These are phyloP conservation scores for Acronicta psi DNA, from an alignment of 2,888 invertebrate genomes.

Conservation along the genomic window DNA sequence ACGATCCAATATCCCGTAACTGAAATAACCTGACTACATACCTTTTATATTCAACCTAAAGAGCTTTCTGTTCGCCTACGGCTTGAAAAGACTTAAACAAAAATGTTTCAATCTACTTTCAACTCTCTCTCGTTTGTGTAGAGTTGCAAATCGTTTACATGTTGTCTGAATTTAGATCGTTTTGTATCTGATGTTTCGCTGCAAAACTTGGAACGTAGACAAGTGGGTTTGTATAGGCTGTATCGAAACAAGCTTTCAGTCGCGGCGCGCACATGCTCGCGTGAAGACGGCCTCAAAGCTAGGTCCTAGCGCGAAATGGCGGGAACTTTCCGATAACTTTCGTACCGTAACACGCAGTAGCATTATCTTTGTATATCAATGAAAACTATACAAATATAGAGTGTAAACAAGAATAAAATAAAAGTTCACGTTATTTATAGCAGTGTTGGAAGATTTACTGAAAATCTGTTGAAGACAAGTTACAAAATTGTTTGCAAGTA, in stretches of 20 bases:
- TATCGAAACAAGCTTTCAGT: constrained; percentile 81
- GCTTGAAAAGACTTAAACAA: constrained; percentile 27
- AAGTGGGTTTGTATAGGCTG: constrained; percentile 80
- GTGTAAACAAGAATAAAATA: constrained; percentile 24
- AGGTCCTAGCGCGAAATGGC: constrained; percentile 70
- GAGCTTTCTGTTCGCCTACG: constrained; percentile 25
- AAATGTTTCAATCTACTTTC: neutral
- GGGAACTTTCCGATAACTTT: constrained; percentile 82
- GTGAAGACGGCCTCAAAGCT: constrained; percentile 71
- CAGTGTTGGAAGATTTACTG: constrained; percentile 43
- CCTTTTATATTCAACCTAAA: constrained; percentile 55
- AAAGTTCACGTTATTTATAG: constrained; percentile 31
- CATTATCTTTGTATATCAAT: constrained; percentile 37
- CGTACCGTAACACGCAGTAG: constrained; percentile 67
- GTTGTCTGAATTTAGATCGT: constrained; percentile 43
- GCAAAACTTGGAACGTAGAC: constrained; percentile 85
- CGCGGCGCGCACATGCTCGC: constrained; percentile 81
- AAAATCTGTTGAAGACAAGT: constrained; percentile 25
- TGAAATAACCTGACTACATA: constrained; percentile 41
- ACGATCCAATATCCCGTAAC: constrained; percentile 49
- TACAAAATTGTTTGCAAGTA: constrained; percentile 38
- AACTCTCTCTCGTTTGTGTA: constrained; percentile 5
- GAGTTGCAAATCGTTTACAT: constrained; percentile 11
- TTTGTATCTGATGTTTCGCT: constrained; percentile 43
- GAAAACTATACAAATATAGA: constrained; percentile 20